phyloP scores from a whole-genome alignment of 2,113 vertebrate genomes.

The Sander vitreus region DNA sequence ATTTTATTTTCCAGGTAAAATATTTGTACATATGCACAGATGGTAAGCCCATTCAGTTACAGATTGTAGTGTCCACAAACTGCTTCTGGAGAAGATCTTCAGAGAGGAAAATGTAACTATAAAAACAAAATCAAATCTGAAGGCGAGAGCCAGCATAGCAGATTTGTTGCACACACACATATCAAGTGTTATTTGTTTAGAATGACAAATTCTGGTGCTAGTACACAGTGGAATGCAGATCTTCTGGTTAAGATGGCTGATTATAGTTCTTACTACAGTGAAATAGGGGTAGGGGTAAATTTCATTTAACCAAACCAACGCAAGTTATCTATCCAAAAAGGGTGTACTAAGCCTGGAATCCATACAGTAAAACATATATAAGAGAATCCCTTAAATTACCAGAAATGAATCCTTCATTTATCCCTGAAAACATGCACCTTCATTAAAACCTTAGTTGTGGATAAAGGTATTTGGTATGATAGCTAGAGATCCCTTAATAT shows the following conservation, averaged over 20 bases:
- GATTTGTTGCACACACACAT: slow-evolving; percentile 21
- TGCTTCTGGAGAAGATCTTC: slow-evolving; percentile 24
- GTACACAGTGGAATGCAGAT: background rate
- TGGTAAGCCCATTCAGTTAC: slow-evolving; percentile 4
- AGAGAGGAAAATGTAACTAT: slow-evolving; percentile 11
- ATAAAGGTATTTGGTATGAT: background rate
- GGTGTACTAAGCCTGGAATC: background rate
- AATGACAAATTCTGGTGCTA: background rate
- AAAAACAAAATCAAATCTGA: slow-evolving; percentile 43
- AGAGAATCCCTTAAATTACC: background rate
- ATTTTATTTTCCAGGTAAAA: slow-evolving; percentile 22
- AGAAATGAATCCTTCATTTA: background rate
- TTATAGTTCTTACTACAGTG: background rate
- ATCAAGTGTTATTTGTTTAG: slow-evolving; percentile 38
- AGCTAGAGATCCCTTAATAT: background rate
- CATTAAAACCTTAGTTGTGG: background rate
- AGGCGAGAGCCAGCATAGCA: slow-evolving; percentile 3
- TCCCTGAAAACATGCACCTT: background rate
- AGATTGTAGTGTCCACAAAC: slow-evolving; percentile 21
- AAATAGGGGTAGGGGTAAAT: background rate
- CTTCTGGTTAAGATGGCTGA: slow-evolving; percentile 7
- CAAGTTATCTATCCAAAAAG: background rate
- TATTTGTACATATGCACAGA: slow-evolving; percentile 29
- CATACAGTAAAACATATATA: background rate
- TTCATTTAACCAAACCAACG: background rate